A percentile compares a stretch with the other conserved stretches of the same genome.
Conservation (phyloP, 2,797 vertebrate species). For the Oreonectes daqikongensis region DNA sequence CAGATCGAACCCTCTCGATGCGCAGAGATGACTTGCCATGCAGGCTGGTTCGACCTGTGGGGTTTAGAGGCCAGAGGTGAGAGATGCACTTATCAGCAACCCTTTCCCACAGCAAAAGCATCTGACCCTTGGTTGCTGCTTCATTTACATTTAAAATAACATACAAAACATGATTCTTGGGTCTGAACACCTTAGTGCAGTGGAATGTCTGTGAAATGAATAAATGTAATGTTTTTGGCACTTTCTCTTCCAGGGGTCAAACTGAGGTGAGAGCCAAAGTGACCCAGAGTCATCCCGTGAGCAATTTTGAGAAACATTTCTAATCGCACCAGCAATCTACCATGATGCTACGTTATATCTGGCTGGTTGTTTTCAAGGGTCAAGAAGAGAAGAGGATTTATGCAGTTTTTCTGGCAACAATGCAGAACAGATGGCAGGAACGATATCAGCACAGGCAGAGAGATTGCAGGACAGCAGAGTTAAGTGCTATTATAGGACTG, state of each 20-base stretch:
- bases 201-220: too few relatives aligned
- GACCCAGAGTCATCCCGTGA: conserved; percentile 17
- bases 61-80: conserved; percentile 26
- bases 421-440: conserved; percentile 70
- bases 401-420: conserved; percentile 68
- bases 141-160: neutral
- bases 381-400: conserved; percentile 60
- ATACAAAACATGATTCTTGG: neutral
- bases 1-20: conserved; percentile 91
- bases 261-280: conserved; percentile 4
- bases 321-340: conserved; percentile 23
- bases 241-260: neutral
- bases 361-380: conserved; percentile 57
- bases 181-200: too few relatives aligned
- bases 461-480: conserved; percentile 62
- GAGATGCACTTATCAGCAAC: conserved; percentile 13
- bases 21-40: conserved; percentile 94
- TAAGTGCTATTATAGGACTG: conserved; percentile 62
- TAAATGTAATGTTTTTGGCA: neutral
- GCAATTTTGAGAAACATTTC: conserved; percentile 15
- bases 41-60: conserved; percentile 89
- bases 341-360: conserved; percentile 25
- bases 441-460: conserved; percentile 68
- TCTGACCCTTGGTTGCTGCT: neutral
- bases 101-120: neutral